Percentiles rank a stretch among this genome's conserved stretches.
phyloP scores from a whole-genome alignment of 2,113 vertebrate genomes.

The Lontra canadensis region DNA sequence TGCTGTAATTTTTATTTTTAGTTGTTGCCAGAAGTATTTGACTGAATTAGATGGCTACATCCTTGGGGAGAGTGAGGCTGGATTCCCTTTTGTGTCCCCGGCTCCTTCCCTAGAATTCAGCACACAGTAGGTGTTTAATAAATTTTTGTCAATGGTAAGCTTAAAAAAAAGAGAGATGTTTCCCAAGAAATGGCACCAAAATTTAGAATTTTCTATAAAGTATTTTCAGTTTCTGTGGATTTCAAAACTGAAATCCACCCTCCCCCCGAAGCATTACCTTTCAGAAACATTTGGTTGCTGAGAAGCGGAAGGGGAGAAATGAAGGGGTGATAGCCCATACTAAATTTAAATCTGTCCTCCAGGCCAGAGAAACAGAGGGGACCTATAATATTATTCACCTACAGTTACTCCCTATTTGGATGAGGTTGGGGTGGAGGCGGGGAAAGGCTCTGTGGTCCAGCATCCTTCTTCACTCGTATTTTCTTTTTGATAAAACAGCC shows the following conservation, averaged over 20 bases:
- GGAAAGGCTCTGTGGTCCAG: slow-evolving; percentile 53
- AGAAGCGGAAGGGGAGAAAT: not conserved
- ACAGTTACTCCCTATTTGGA: slow-evolving; percentile 29
- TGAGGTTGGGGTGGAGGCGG: slow-evolving; percentile 46
- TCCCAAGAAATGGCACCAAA: not conserved
- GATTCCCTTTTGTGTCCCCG: not conserved
- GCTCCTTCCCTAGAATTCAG: not conserved
- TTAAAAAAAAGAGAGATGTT: not conserved
- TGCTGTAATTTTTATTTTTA: slow-evolving; percentile 39
- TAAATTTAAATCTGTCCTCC: slow-evolving; percentile 35
- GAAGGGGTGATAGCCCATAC: not conserved
- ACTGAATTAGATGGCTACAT: not conserved
- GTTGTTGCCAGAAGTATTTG: not conserved
- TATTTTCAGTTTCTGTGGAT: slow-evolving; percentile 10
- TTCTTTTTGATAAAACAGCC: slow-evolving; percentile 81
- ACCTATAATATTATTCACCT: slow-evolving; percentile 33
- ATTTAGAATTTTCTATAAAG: slow-evolving; percentile 18
- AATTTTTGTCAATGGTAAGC: not conserved
- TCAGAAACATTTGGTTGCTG: slow-evolving; percentile 34
- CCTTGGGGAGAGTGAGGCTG: not conserved
- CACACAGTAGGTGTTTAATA: not conserved
- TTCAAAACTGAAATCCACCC: not conserved
- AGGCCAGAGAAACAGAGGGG: slow-evolving; percentile 8
- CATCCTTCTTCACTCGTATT: slow-evolving; percentile 69
- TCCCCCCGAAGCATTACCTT: not conserved